Conservation (phyloP, 2,797 vertebrate genomes). For the Schizopygopsis malacanthus region DNA sequence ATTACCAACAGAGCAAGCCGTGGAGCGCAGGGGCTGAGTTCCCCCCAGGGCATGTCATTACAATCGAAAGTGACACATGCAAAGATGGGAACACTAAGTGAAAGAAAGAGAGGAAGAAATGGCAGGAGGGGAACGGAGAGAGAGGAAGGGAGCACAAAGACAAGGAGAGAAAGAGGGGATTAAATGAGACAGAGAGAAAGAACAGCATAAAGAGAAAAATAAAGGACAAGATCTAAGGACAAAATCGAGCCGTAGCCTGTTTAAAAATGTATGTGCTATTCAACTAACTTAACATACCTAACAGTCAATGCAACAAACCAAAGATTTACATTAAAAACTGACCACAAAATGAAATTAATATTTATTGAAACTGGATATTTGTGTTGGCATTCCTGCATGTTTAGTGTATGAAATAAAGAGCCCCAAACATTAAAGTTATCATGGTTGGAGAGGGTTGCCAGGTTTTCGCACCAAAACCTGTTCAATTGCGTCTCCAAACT, state of each 20-base stretch:
- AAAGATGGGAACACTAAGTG: conserved; percentile 80
- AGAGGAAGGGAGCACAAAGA: conserved; percentile 43
- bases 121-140: conserved; percentile 25
- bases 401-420: background rate
- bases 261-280: conserved; percentile 28
- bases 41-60: conserved; percentile 82
- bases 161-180: conserved; percentile 36
- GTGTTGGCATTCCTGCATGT: background rate
- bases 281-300: background rate
- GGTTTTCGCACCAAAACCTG: background rate
- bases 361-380: background rate
- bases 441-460: background rate
- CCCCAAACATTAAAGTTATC: background rate
- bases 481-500: background rate
- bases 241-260: conserved; percentile 56
- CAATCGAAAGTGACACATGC: conserved; percentile 85
- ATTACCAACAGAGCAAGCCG: conserved; percentile 78
- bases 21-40: conserved; percentile 73
- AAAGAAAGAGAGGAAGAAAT: conserved; percentile 56
- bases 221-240: conserved; percentile 34
- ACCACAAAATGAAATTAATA: background rate
- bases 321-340: background rate
- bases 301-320: background rate
- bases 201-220: conserved; percentile 67
- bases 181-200: conserved; percentile 46